Evolutionary conservation across 2,888 invertebrate genomes (phyloP), one percentile per base, ranked within the genome.

Genomic region (Melipona bicolor): DNA sequence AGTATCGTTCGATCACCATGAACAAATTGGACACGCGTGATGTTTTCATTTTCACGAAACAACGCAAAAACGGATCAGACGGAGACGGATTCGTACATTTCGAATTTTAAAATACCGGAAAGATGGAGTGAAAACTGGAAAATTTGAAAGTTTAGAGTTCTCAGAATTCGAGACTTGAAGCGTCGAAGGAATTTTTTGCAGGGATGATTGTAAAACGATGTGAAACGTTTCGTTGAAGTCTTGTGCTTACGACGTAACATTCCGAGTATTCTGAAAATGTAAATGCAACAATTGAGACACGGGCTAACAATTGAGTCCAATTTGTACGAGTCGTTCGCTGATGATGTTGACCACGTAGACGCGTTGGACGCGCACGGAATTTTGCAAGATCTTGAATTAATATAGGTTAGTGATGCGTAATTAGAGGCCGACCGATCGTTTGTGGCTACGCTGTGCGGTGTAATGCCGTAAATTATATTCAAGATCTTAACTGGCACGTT

Each of bases 21-120:
- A 85, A 87, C 87, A 87, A 87, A 87, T 87, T 87, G 84, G 78
- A 77, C 78, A 59, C 72, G 77, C 49, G 73, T 70, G 79, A 82
- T 80, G 84, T 70, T 79, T 84, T 84, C 83, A 83, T 83, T 82
- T 76, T 82, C 62, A n/a, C 24, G 54, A 3, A 70, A 64, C 64
- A 6, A 21, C 27, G 32, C 50, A 9, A 54, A 27, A 36, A 36
- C 36, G 36, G 9, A 36, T 1, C 43, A 0, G 36, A 43, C 2
- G 32, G 32, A 27, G 50, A 17, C 54, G 17, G 3, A 13, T 32
- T 73, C 50, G 4, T 19, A n/a, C n/a, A 2, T 36, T 32, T 52
- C 52, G 36, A 36, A 32, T 71, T 59, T 24, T 19, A 36, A 54
- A 32, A 21, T 54, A 5, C 50, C 43, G 43, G 50, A 5, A 43